A percentile compares a stretch with the other conserved stretches of the same genome.
These are phyloP conservation scores for Monomorium pharaonis DNA, from an alignment of 1,140 invertebrate species.

Conservation along the genomic window DNA sequence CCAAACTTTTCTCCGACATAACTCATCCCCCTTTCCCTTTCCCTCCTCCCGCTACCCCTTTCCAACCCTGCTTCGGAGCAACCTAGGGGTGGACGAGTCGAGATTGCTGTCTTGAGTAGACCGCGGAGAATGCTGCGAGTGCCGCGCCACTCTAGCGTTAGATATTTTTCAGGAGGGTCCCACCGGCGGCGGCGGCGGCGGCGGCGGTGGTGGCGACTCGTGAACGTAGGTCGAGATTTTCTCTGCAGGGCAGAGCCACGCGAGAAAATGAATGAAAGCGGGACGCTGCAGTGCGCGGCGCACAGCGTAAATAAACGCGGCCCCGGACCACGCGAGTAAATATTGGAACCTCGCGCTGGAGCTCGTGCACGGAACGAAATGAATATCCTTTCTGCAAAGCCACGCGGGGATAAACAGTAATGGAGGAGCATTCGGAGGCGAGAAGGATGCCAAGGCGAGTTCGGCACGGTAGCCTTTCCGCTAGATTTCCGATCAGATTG, in stretches of 20 bases:
- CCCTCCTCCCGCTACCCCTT: too few species aligned
- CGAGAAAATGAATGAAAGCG: slow-evolving; percentile 47
- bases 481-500: neutral
- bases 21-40: neutral
- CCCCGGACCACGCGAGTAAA: slow-evolving; percentile 11
- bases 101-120: neutral
- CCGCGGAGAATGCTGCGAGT: neutral
- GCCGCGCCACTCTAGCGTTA: neutral
- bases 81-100: neutral
- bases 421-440: neutral
- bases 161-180: slow-evolving; percentile 58
- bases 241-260: neutral
- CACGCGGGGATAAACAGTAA: neutral
- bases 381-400: slow-evolving; percentile 1
- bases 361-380: slow-evolving; percentile 15
- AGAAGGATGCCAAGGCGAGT: neutral
- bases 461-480: neutral
- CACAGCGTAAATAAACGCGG: slow-evolving; percentile 16
- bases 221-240: slow-evolving; percentile 73
- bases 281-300: neutral
- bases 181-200: too few species aligned
- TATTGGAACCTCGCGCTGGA: slow-evolving; percentile 22
- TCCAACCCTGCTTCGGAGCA: neutral
- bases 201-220: too few species aligned
- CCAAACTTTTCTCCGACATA: slow-evolving; percentile 60